Evolutionary conservation across 2,888 invertebrate species (phyloP).

Genomic region (Heteromurus nitidus): DNA sequence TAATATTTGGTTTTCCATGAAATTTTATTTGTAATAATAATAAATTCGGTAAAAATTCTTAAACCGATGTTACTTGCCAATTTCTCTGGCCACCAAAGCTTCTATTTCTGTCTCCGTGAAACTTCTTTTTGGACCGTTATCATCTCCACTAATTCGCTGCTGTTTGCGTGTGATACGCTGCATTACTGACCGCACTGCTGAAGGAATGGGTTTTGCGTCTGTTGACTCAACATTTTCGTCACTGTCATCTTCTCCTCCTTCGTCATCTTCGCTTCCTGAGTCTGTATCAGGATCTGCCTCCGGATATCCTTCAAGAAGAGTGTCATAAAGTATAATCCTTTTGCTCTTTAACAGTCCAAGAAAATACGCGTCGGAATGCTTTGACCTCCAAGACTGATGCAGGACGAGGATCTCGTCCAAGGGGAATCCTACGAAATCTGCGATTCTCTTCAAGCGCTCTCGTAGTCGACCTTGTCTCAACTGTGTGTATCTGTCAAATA

Average conservation of each 20-base stretch:
- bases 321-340: conserved; percentile 54
- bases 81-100: conserved; percentile 39
- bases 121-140: background rate
- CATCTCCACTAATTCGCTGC: no score
- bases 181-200: no score
- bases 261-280: no score
- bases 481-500: conserved; percentile 80
- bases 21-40: no score
- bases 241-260: no score
- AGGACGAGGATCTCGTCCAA: conserved; percentile 96
- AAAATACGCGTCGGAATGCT: conserved; percentile 92
- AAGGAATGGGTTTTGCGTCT: no score
- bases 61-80: conserved; percentile 32
- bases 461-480: conserved; percentile 86
- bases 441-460: conserved; percentile 89
- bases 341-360: conserved; percentile 29
- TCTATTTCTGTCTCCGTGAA: conserved; percentile 49
- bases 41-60: no score
- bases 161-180: no score
- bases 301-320: conserved; percentile 41
- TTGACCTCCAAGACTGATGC: conserved; percentile 90
- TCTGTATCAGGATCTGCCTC: no score
- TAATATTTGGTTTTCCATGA: background rate
- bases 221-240: no score
- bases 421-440: conserved; percentile 90